phyloP scores from a whole-genome alignment of 2,113 vertebrate species.

The Ictidomys tridecemlineatus region DNA sequence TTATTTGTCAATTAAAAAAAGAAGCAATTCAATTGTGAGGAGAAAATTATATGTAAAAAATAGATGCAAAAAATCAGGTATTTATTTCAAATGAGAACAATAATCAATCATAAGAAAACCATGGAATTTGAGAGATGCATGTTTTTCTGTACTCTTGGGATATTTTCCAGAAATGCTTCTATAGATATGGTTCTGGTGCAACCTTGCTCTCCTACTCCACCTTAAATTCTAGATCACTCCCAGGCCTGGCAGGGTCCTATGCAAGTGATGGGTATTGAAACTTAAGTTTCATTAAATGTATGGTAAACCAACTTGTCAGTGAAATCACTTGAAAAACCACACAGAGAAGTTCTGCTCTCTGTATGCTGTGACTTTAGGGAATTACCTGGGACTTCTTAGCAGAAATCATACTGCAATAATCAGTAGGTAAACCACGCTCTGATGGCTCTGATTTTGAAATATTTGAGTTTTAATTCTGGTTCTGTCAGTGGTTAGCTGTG shows the following conservation, averaged over 20 bases:
- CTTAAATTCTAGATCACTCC: not conserved
- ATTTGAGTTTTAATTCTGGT: not conserved
- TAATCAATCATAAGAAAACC: not conserved
- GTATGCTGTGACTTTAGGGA: not conserved
- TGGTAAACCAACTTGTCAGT: not conserved
- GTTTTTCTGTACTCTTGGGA: not conserved
- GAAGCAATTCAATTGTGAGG: not conserved
- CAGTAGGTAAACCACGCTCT: not conserved
- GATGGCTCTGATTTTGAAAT: not conserved
- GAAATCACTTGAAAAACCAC: not conserved
- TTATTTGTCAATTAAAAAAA: not conserved
- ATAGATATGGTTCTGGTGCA: not conserved
- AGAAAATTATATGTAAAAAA: not conserved
- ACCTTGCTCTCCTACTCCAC: not conserved
- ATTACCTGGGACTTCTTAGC: not conserved
- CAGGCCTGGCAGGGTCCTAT: accelerated
- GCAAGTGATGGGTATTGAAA: not conserved
- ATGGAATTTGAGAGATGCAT: not conserved
- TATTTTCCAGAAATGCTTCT: not conserved
- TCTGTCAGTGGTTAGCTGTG: not conserved
- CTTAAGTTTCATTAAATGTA: not conserved
- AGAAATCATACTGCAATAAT: not conserved
- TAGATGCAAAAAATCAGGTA: not conserved
- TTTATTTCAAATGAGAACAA: slow-evolving; percentile 9
- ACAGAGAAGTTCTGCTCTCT: not conserved